Evolutionary conservation across 2,888 invertebrate species (phyloP).

Genomic region (Cylloceria caligata): DNA sequence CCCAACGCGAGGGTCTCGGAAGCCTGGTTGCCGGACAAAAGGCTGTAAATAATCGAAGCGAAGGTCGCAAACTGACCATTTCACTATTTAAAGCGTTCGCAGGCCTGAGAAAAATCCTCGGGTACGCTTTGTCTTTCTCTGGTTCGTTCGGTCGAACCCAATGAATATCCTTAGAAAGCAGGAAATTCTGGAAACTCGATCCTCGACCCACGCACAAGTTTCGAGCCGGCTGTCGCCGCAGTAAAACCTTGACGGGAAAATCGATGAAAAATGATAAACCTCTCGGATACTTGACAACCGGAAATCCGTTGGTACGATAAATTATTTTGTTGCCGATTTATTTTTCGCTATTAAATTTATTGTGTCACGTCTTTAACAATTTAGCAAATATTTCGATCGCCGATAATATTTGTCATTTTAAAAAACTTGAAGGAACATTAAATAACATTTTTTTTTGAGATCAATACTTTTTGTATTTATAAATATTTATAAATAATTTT

Average conservation of each 20-base stretch:
- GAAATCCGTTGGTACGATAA: constrained; percentile 29
- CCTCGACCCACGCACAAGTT: constrained; percentile 9
- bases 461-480: background rate
- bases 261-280: constrained; percentile 16
- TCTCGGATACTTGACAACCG: constrained; percentile 31
- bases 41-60: constrained; percentile 55
- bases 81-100: constrained; percentile 44
- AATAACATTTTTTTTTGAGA: background rate
- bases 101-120: constrained; percentile 31
- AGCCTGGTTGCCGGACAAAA: background rate
- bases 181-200: constrained; percentile 49
- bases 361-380: no score
- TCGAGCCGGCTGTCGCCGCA: constrained; percentile 4
- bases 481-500: background rate
- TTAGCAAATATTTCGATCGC: no score
- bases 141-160: background rate
- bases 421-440: no score
- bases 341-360: constrained; percentile 9
- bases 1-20: background rate
- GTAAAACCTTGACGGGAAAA: background rate
- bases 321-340: background rate
- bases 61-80: constrained; percentile 49
- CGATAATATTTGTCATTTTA: background rate
- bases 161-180: constrained; percentile 19
- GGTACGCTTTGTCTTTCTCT: constrained; percentile 4